Evolutionary conservation across 2,113 vertebrate species (phyloP).

Genomic region (Sceloporus undulatus): DNA sequence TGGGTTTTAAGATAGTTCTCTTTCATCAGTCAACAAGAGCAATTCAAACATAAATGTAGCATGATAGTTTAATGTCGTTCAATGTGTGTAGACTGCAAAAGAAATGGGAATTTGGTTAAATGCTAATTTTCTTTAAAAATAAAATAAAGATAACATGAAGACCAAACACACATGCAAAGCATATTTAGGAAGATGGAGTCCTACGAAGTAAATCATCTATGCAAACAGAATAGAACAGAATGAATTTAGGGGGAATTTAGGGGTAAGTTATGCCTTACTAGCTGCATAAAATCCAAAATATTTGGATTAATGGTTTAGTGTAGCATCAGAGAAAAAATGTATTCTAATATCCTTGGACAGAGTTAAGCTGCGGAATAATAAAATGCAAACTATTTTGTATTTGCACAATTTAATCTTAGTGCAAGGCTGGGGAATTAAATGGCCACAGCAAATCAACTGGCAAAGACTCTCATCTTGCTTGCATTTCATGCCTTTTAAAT

Average conservation of each 20-base stretch:
- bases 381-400: not conserved
- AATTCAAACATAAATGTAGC: not conserved
- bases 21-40: not conserved
- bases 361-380: not conserved
- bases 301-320: not conserved
- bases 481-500: not conserved
- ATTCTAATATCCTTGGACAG: not conserved
- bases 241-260: not conserved
- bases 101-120: not conserved
- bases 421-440: not conserved
- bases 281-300: constrained; percentile 2
- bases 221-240: not conserved
- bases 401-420: constrained; percentile 8
- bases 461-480: not conserved
- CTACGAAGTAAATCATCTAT: not conserved
- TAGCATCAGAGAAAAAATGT: not conserved
- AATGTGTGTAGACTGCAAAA: not conserved
- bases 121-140: not conserved
- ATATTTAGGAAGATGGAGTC: not conserved
- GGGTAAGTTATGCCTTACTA: not conserved
- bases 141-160: not conserved
- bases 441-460: not conserved
- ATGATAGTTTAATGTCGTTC: not conserved
- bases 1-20: not conserved
- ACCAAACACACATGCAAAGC: not conserved